Base-by-base conservation (phyloP, 2,888 invertebrate species). In the Zaprionus bogoriensis region DNA sequence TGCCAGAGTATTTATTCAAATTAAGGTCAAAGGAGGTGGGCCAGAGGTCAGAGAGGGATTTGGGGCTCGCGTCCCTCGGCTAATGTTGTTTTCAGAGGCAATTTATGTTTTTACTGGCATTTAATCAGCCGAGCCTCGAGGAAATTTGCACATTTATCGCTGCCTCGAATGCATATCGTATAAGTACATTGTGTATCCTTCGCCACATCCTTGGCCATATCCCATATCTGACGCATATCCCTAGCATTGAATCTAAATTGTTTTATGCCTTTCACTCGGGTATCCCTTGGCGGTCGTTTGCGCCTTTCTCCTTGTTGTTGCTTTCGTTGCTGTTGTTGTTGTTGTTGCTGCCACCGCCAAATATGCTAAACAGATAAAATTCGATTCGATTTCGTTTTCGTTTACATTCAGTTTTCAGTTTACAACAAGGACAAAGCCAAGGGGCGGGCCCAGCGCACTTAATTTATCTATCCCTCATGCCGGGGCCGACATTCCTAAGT, bases 221-320 rank as follows among this genome's bases (percentile, higher is more conserved):
- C 19, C 38, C 28, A 42, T 53, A 50, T 48, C 19, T 27, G 51
- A 38, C 54, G 46, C 42, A 30, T 41, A 52, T 52, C 30, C 67
- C 39, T 68, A 42, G 59, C 61, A 72, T 84, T 76, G 74, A 68
- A 87, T 86, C 70, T 81, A 84, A 87, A 81, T 86, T 81, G 79
- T 72, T 84, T 77, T 74, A 76, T 80, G 81, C 75, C 52, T 60
- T 63, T 60, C 67, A 23, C 54, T 44, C 27, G 55, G 41, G 61
- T 44, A 61, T 54, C 64, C 64, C 71, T 65, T 55, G 65, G 41
- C 41, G 59, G 62, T 60, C 68, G 59, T 67, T 53, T 57, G 51
- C 53, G 52, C 52, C 63, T 47, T 64, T 66, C 14, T 2, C n/a
- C 9, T 41, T 22, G 6, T 20, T 20, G n/a, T 10, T 3, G 19